phyloP scores from a whole-genome alignment of 2,113 vertebrate genomes.

The Lophura nycthemera region DNA sequence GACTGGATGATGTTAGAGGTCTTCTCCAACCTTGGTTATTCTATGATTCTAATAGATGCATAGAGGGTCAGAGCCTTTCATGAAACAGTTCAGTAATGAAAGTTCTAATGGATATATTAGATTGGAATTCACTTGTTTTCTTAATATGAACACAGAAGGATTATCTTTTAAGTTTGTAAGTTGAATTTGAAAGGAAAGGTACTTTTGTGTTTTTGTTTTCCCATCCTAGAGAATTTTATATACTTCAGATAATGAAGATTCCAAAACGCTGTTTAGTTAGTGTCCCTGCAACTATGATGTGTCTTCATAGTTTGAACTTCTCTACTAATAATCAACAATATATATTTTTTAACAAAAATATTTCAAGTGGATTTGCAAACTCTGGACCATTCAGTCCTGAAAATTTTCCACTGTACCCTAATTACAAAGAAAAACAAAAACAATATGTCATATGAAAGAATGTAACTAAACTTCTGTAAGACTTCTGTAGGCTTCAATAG shows the following conservation, averaged over 20 bases:
- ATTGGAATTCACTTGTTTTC: too few species aligned
- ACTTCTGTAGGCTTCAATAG: not conserved
- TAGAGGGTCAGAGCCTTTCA: not conserved
- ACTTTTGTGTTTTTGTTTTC: not conserved
- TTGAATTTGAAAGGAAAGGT: not conserved
- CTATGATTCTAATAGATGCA: too few species aligned
- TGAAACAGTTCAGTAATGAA: not conserved
- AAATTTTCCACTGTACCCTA: not conserved
- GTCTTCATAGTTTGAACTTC: not conserved
- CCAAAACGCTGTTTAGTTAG: not conserved
- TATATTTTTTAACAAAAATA: not conserved
- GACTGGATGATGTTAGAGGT: too few species aligned
- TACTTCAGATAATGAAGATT: not conserved
- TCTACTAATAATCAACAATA: not conserved
- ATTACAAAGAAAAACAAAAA: not conserved
- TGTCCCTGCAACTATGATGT: not conserved
- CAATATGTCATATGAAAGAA: not conserved
- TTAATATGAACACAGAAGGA: not conserved
- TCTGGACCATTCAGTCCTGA: not conserved
- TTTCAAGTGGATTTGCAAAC: not conserved
- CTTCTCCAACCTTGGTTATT: too few species aligned
- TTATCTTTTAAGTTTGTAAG: not conserved
- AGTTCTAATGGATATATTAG: too few species aligned
- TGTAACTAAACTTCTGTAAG: not conserved
- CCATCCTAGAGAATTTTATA: not conserved